Conservation (phyloP, 2,888 invertebrate genomes). For the Caenorhabditis angaria region DNA sequence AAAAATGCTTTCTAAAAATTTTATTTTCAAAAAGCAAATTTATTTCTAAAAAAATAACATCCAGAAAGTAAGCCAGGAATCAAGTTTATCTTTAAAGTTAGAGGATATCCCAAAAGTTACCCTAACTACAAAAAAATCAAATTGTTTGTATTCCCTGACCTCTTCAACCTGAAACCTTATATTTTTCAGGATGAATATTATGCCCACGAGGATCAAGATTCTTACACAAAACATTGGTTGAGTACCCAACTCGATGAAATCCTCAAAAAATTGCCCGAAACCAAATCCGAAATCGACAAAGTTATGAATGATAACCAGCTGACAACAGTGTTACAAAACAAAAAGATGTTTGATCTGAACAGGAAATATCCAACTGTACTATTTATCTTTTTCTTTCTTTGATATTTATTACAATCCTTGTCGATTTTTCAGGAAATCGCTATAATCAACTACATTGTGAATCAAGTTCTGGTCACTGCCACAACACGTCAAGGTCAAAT, state of each 20-base stretch:
- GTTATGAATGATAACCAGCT: background rate
- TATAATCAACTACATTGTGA: constrained; percentile 1
- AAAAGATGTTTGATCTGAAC: constrained; percentile 5
- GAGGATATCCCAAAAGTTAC: too few relatives aligned
- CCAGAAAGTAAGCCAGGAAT: too few relatives aligned
- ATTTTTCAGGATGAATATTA: background rate
- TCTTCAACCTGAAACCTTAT: too few relatives aligned
- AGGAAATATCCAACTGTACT: background rate
- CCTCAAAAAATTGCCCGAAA: background rate
- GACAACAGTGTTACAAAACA: constrained; percentile 1
- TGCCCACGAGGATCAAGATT: background rate
- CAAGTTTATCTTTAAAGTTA: too few relatives aligned
- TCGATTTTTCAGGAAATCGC: constrained; percentile 8
- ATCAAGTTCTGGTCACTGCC: constrained; percentile 8
- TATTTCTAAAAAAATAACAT: too few relatives aligned
- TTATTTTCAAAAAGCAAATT: background rate
- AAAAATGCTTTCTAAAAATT: background rate
- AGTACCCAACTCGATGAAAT: background rate
- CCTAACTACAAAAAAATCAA: too few relatives aligned
- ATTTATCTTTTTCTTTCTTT: background rate
- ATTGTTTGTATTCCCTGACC: too few relatives aligned
- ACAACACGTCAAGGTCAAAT: constrained; percentile 10
- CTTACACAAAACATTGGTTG: background rate
- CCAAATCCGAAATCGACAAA: background rate
- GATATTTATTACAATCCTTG: background rate